These are phyloP conservation scores for Pangasius sanitwongsei DNA, from an alignment of 2,797 vertebrate genomes.

Conservation along the genomic window DNA sequence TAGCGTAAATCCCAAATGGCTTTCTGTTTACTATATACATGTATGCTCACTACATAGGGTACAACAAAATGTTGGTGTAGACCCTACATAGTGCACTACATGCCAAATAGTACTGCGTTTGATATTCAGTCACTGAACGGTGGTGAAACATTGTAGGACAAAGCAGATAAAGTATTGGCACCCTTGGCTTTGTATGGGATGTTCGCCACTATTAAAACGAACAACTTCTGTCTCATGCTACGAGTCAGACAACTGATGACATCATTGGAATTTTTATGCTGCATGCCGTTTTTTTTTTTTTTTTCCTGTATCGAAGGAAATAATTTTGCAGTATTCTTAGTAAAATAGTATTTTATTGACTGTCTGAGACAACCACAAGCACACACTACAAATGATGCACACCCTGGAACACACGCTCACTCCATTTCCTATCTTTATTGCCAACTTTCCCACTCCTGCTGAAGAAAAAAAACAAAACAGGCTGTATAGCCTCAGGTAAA, in stretches of 20 bases:
- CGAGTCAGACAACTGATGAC: neutral
- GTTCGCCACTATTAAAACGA: neutral
- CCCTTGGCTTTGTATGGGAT: neutral
- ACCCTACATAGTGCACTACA: neutral
- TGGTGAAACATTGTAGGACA: neutral
- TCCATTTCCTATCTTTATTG: neutral
- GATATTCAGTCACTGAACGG: neutral
- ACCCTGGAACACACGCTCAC: neutral
- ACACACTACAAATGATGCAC: neutral
- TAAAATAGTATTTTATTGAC: neutral
- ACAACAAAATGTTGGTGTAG: too few relatives aligned
- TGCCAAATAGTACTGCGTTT: neutral
- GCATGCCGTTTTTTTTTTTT: neutral
- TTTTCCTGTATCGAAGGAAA: neutral
- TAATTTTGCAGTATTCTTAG: neutral
- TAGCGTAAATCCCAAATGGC: neutral
- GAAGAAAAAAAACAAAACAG: neutral
- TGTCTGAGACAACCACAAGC: neutral
- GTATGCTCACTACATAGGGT: neutral
- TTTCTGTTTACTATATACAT: neutral
- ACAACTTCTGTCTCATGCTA: neutral
- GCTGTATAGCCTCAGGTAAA: slow-evolving; percentile 18
- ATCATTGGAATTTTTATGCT: neutral
- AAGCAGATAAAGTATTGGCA: neutral
- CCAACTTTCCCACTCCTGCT: neutral